Evolutionary conservation across 1,140 invertebrate species (phyloP), one percentile per base, ranked within the genome.

Genomic region (Zaprionus vittiger): DNA sequence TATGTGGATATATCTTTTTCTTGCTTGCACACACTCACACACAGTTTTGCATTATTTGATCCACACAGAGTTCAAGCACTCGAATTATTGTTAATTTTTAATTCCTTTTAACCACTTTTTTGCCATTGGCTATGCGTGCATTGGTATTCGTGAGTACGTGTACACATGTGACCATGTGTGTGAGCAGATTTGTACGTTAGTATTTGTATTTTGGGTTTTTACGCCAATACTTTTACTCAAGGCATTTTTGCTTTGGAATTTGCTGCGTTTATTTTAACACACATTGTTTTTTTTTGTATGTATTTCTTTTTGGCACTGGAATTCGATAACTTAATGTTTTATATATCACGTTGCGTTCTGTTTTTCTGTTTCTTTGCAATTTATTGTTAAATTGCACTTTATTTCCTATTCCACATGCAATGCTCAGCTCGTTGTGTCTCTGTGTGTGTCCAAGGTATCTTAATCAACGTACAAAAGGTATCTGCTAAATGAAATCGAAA

Each of bases 401-500:
- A 73, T 77, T 82, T 89, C 86, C 78, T 83, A 75, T 79, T 90
- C 57, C 57, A 73, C 54, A 73, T 70, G 17, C 59, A 68, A 52
- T 52, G 17, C 61, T 67, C 71, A 74, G 60, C 63, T 57, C 41
- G n/a, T 20, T 89, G 73, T 89, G 73, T 81, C 56, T 84, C 69
- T 79, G 59, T 73, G 68, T 73, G 67, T 83, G 68, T 74, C 79
- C 82, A 91, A 91, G 87, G 83, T 91, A 91, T 91, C 83, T 91
- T 91, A 91, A 91, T 90, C 89, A 82, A 91, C 89, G 89, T 91
- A 89, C 89, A 91, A 91, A 91, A 91, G 84, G 89, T 91, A 91
- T 91, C 89, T 91, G 89, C 89, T 91, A 91, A 91, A 91, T 89
- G 84, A 91, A 91, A 91, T 91, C 89, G 89, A 91, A 91, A 91